Base-by-base conservation (phyloP, 2,888 invertebrate genomes). In the Trachelus iudaicus region DNA sequence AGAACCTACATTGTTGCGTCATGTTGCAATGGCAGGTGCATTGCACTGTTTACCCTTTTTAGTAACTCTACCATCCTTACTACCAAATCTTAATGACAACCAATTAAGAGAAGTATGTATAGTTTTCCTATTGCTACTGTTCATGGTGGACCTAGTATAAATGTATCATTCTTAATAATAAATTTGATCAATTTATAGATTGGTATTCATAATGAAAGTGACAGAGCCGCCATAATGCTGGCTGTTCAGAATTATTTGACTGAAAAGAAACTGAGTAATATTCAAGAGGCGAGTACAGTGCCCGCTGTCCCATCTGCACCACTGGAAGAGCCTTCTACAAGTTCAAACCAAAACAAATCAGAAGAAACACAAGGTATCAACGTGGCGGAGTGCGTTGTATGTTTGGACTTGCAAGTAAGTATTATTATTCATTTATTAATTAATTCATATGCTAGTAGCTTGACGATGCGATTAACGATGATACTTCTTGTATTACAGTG, bases 321-420 rank as follows among this genome's bases (percentile, higher is more conserved):
- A 73, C 75, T 79, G 6, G 89, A 89, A 78, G 87, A 89, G 82
- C 87, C 90, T 79, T 88, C 87, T 71, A 86, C 90, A 69, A 90
- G 88, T 81, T 84, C 88, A 76, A 82, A 83, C 76, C 81, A 79
- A 74, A 81, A 83, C 75, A 85, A 87, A 73, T 81, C 88, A 90
- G 40, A 90, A 89, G 80, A 90, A 89, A 79, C 81, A 75, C 84
- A 87, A 73, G 82, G 84, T 78, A 85, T 90, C 69, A 89, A 89
- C 73, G 92, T 92, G 81, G 93, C 94, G 12, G 97, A 97, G 92
- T 97, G 97, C 93, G 96, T 97, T 69, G 93, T 97, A 85, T 97
- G 97, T 90, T 94, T 97, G 94, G 97, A 97, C 91, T 92, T 92
- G 83, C 91, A 92, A 92, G 95, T 95, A 92, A 93, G 37, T 69